Evolutionary conservation across 1,140 invertebrate species (phyloP), one percentile per base, ranked within the genome.

Genomic region (Nixonia krombeini): DNA sequence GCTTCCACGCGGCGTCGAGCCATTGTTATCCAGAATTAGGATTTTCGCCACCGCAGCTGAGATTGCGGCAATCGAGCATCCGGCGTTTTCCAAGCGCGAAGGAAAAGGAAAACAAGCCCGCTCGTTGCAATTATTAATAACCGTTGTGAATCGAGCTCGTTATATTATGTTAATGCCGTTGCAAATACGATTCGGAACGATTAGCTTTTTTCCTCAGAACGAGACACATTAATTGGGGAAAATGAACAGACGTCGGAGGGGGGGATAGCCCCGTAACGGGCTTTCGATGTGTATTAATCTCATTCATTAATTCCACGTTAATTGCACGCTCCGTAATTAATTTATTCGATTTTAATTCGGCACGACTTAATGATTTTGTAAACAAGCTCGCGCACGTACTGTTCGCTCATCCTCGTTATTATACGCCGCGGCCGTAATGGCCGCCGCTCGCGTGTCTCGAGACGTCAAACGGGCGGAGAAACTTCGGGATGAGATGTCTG

Each of bases 1-100:
- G 73, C 76, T 77, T 81, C 78, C 73, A 74, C 10, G 70, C 72
- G 49, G 73, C 70, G 70, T 66, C 70, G 72, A 68, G 67, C 74
- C 73, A 83, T 81, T 83, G 80, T 83, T 81, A 72, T 70, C 17
- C 67, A 70, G 78, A 81, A 83, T 77, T 80, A 75, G 76, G 79
- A 79, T 80, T 78, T 80, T 80, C 77, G 75, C 74, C 75, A 73
- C 72, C 68, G 52, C 38, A 56, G 66, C 41, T 6, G 10, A 41
- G 70, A 75, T 81, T 81, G 74, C 75, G 51, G 74, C 79, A 81
- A 81, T 81, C 72, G 70, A 42, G 74, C 72, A 79, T 81, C 79
- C 78, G 79, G 79, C 74, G 76, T 78, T 79, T 81, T 81, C 73
- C 73, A 79, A 74, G 63, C 63, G 49, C 63, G 69, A 63, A 62